Percentiles rank a stretch among this genome's conserved stretches.
phyloP scores from a whole-genome alignment of 2,888 invertebrate species.

The Drosophila atroscutellata region DNA sequence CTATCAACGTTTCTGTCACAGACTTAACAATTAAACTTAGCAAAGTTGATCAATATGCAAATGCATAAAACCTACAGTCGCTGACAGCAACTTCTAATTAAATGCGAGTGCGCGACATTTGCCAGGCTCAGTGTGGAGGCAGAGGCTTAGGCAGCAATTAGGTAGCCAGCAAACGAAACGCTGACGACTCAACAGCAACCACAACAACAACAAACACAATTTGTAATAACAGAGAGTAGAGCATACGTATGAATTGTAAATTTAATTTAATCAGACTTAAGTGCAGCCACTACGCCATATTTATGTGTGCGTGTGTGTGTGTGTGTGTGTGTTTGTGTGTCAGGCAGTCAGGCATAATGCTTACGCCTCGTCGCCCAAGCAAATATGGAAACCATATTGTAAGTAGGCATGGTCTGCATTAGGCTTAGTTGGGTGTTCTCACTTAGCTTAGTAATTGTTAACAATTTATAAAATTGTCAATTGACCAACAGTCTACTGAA shows the following conservation, averaged over 20 bases:
- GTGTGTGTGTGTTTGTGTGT: slow-evolving; percentile 13
- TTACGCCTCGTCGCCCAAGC: slow-evolving; percentile 52
- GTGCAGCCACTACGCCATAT: slow-evolving; percentile 53
- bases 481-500: slow-evolving; percentile 42
- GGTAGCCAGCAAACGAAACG: slow-evolving; percentile 12
- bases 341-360: slow-evolving; percentile 36
- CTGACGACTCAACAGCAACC: slow-evolving; percentile 3
- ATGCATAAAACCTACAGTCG: slow-evolving; percentile 1
- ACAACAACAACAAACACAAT: slow-evolving; percentile 2
- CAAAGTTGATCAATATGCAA: slow-evolving; percentile 23
- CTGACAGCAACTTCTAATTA: slow-evolving; percentile 18
- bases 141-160: slow-evolving; percentile 20
- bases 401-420: slow-evolving; percentile 9
- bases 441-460: slow-evolving; percentile 67
- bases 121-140: not conserved
- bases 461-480: slow-evolving; percentile 75
- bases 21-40: not conserved
- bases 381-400: slow-evolving; percentile 51
- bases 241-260: slow-evolving; percentile 66
- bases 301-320: slow-evolving; percentile 10
- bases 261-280: slow-evolving; percentile 74
- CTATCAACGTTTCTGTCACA: slow-evolving; percentile 1
- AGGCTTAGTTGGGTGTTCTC: slow-evolving; percentile 35
- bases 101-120: slow-evolving; percentile 5
- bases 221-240: slow-evolving; percentile 27